Evolutionary conservation across 2,888 invertebrate genomes (phyloP).

Genomic region (Nipponacmea schrenckii): DNA sequence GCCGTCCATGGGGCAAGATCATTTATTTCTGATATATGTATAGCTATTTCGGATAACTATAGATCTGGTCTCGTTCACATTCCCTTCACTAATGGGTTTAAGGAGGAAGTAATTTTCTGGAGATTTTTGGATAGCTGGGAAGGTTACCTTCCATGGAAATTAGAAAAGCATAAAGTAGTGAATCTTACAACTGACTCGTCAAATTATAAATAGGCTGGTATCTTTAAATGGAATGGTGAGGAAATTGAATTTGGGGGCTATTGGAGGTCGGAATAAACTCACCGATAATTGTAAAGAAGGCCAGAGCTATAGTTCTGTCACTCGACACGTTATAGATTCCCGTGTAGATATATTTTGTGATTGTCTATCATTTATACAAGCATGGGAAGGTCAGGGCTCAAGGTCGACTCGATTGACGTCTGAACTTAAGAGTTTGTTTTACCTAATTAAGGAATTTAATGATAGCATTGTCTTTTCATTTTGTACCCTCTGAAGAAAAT

Average conservation of each 20-base stretch:
- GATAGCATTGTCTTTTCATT: background rate
- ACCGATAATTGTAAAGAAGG: too few species aligned
- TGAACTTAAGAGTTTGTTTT: background rate
- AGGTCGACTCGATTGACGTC: too few species aligned
- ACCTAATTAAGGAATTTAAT: background rate
- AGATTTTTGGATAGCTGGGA: background rate
- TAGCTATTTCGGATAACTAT: background rate
- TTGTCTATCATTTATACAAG: background rate
- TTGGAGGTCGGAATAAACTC: background rate
- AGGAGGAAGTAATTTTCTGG: background rate
- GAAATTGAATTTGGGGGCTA: background rate
- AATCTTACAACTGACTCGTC: background rate
- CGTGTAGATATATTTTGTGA: background rate
- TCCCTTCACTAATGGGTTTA: background rate
- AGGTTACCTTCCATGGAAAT: background rate
- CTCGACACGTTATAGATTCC: background rate
- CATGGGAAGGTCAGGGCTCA: background rate
- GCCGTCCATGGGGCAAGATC: background rate
- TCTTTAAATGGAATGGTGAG: background rate
- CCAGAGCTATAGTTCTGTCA: background rate
- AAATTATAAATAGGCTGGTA: background rate
- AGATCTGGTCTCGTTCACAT: too few species aligned
- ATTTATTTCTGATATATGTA: background rate
- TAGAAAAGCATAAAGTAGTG: background rate
- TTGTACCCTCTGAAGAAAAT: background rate